A percentile compares a stretch with the other conserved stretches of the same genome.
phyloP scores from a whole-genome alignment of 2,797 vertebrate genomes.

The Amblyopsis hoosieri region DNA sequence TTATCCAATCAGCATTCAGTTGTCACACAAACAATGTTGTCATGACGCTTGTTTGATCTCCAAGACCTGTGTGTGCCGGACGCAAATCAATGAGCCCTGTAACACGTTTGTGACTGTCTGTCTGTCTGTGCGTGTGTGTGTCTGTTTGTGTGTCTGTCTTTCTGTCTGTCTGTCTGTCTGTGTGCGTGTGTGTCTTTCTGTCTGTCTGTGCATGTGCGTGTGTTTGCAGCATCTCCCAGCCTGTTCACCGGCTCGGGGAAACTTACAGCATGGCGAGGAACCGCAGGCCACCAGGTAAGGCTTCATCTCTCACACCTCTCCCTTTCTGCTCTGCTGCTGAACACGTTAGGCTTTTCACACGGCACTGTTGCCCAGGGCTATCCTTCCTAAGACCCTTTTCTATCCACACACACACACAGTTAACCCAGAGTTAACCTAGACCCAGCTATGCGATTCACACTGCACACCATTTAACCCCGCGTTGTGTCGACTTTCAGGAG shows the following conservation, averaged over 20 bases:
- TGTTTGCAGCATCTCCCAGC: slow-evolving; percentile 42
- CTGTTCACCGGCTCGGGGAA: slow-evolving; percentile 67
- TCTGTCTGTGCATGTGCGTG: slow-evolving; percentile 32
- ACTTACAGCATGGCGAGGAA: slow-evolving; percentile 60
- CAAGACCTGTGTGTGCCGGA: no score
- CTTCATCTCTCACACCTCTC: not conserved
- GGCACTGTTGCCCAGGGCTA: no score
- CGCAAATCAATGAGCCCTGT: no score
- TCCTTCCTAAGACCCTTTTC: no score
- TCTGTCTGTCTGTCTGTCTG: slow-evolving; percentile 9
- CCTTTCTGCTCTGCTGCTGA: not conserved
- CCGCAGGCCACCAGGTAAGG: slow-evolving; percentile 40
- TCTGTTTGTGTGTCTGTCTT: slow-evolving; percentile 1
- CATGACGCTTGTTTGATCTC: no score
- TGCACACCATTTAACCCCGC: no score
- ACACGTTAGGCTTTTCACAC: not conserved
- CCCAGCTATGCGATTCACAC: no score
- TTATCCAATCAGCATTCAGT: no score
- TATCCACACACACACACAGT: no score
- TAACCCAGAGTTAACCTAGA: no score
- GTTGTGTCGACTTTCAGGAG: no score
- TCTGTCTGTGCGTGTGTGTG: slow-evolving; percentile 11
- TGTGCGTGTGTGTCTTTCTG: slow-evolving; percentile 30
- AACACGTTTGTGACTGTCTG: not conserved
- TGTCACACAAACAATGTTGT: no score